These are phyloP conservation scores for Linepithema humile DNA, from an alignment of 1,140 invertebrate species.

Conservation along the genomic window DNA sequence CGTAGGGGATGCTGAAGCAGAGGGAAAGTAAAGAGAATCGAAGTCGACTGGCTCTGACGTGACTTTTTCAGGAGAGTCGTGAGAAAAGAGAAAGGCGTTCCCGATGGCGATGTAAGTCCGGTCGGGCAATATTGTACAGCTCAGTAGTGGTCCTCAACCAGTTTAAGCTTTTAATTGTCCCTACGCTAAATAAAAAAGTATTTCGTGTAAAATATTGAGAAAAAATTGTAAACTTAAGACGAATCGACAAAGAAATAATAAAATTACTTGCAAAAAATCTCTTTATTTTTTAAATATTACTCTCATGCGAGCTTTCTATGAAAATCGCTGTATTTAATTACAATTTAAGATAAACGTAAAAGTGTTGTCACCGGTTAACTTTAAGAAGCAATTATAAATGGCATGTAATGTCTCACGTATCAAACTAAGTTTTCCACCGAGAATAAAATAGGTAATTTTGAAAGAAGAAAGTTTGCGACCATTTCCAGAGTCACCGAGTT, in stretches of 20 bases:
- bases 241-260: background rate
- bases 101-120: constrained; percentile 5
- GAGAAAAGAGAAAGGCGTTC: constrained; percentile 30
- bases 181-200: background rate
- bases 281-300: no score
- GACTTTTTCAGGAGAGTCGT: constrained; percentile 39
- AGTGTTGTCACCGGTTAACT: background rate
- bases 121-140: background rate
- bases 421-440: background rate
- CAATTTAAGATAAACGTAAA: background rate
- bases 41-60: constrained; percentile 30
- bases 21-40: background rate
- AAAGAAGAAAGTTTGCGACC: constrained; percentile 20
- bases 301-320: background rate
- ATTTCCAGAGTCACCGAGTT: constrained; percentile 24
- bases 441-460: background rate
- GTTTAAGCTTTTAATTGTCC: background rate
- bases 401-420: background rate
- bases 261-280: background rate
- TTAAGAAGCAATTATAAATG: constrained; percentile 5
- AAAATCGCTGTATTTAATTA: background rate
- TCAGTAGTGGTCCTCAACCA: background rate
- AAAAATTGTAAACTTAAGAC: background rate
- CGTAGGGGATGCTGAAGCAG: background rate
- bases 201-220: background rate